phyloP scores from a whole-genome alignment of 2,888 invertebrate species.

The Epinotia demarniana region DNA sequence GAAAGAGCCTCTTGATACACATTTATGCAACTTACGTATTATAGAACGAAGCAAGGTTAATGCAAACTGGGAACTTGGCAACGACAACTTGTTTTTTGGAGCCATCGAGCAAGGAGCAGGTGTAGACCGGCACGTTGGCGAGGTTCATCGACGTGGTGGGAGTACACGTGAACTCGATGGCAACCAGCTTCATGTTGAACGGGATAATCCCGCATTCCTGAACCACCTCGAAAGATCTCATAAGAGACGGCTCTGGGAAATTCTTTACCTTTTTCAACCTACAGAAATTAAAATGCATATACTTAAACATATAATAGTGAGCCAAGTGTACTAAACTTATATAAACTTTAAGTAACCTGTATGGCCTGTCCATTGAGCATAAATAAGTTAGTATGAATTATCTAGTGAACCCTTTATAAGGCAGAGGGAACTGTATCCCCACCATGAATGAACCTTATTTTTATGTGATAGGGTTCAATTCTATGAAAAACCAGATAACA shows the following conservation, averaged over 20 bases:
- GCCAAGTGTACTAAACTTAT: background rate
- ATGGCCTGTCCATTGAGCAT: no score
- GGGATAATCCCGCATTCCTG: constrained; percentile 72
- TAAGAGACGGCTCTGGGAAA: constrained; percentile 73
- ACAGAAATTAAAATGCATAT: background rate
- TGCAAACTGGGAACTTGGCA: constrained; percentile 76
- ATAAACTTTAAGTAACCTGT: no score
- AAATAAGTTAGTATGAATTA: no score
- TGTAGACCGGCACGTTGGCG: constrained; percentile 72
- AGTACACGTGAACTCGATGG: constrained; percentile 73
- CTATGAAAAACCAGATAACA: no score
- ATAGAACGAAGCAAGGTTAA: constrained; percentile 78
- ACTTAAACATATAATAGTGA: background rate
- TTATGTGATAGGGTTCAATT: no score
- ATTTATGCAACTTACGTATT: constrained; percentile 68
- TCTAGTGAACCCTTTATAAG: no score
- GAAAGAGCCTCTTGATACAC: no score
- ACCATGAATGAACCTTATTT: no score
- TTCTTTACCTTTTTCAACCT: constrained; percentile 78
- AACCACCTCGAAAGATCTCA: constrained; percentile 67
- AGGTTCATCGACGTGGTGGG: constrained; percentile 76
- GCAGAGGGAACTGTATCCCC: no score
- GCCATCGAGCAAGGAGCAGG: constrained; percentile 75
- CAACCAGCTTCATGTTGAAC: constrained; percentile 60
- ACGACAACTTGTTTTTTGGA: constrained; percentile 77